A percentile compares a stretch with the other conserved stretches of the same genome.
phyloP scores from a whole-genome alignment of 2,797 vertebrate species.

The Podarcis siculus region DNA sequence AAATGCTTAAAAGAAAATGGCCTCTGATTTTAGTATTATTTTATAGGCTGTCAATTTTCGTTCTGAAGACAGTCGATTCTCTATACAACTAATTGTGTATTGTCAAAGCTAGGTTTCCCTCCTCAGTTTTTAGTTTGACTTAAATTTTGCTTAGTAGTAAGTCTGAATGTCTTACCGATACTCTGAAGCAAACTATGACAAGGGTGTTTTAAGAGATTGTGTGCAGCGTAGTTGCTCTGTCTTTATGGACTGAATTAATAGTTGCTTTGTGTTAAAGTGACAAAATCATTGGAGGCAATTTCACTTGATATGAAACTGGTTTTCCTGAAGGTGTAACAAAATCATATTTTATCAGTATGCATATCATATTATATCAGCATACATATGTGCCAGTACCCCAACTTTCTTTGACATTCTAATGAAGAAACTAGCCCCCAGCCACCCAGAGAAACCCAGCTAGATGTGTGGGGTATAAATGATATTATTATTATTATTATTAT shows the following conservation, averaged over 20 bases:
- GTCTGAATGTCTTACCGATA: neutral
- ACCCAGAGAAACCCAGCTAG: no score
- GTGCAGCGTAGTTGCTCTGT: neutral
- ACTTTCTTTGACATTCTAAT: neutral
- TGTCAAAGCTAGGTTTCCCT: neutral
- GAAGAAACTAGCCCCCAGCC: neutral
- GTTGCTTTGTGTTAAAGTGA: no score
- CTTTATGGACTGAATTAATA: no score
- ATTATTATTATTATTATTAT: no score
- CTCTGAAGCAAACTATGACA: neutral
- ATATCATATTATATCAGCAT: neutral
- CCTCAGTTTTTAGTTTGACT: neutral
- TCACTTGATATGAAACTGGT: neutral
- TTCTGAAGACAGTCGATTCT: neutral
- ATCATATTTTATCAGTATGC: no score
- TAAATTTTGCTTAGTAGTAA: neutral
- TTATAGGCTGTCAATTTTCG: neutral
- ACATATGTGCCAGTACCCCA: neutral
- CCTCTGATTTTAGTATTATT: neutral
- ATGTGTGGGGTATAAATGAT: no score
- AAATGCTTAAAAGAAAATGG: neutral
- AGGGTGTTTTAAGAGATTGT: neutral
- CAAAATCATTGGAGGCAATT: no score
- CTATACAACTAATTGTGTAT: neutral
- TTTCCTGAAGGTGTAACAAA: no score